Conservation (phyloP, 2,888 invertebrate species). For the Mallateleia sp. region DNA sequence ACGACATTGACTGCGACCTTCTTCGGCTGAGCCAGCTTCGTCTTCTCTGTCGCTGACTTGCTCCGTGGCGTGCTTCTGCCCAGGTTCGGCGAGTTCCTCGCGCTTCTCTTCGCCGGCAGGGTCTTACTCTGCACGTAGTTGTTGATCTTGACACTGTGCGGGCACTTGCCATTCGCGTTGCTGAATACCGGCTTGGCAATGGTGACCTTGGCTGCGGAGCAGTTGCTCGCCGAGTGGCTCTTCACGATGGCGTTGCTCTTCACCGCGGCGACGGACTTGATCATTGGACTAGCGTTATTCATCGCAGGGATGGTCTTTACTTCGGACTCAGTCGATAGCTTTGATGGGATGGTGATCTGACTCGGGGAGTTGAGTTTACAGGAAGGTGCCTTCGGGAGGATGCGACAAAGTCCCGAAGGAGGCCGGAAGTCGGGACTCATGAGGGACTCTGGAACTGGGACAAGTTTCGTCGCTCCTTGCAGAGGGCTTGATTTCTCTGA, state of each 20-base stretch:
- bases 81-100: slow-evolving; percentile 86
- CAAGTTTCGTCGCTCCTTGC: slow-evolving; percentile 96
- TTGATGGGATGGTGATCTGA: slow-evolving; percentile 85
- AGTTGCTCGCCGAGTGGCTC: slow-evolving; percentile 87
- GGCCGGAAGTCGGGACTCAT: slow-evolving; percentile 95
- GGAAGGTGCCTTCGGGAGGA: slow-evolving; percentile 85
- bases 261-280: slow-evolving; percentile 83
- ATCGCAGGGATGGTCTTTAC: slow-evolving; percentile 85
- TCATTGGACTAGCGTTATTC: slow-evolving; percentile 86
- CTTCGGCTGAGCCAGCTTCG: slow-evolving; percentile 79
- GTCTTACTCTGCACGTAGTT: slow-evolving; percentile 88
- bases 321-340: slow-evolving; percentile 83
- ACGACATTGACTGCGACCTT: slow-evolving; percentile 77
- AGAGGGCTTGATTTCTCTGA: slow-evolving; percentile 91
- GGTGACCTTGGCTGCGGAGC: slow-evolving; percentile 82
- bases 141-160: slow-evolving; percentile 87
- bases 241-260: slow-evolving; percentile 85
- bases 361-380: slow-evolving; percentile 87
- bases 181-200: slow-evolving; percentile 86
- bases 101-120: slow-evolving; percentile 82
- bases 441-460: slow-evolving; percentile 96
- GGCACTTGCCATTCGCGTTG: slow-evolving; percentile 84
- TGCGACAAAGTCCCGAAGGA: slow-evolving; percentile 86
- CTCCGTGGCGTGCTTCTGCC: slow-evolving; percentile 83
- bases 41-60: slow-evolving; percentile 83